Conservation (phyloP, 1,140 invertebrate species). For the Drosophila athabasca region DNA sequence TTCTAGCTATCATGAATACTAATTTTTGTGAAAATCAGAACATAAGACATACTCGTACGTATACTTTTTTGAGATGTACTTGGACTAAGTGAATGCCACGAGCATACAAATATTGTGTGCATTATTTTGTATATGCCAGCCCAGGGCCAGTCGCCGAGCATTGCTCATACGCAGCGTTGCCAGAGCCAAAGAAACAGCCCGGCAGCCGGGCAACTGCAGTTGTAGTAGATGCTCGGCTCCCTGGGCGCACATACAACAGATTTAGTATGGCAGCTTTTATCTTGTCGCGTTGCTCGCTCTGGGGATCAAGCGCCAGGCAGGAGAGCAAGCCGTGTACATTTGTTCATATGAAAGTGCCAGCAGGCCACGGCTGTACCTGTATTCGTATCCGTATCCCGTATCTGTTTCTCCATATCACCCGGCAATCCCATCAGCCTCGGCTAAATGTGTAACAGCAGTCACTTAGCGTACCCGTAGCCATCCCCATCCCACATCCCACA, state of each 20-base stretch:
- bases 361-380: conserved; percentile 11
- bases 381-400: conserved; percentile 22
- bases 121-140: conserved; percentile 69
- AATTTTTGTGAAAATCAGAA: conserved; percentile 52
- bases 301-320: conserved; percentile 58
- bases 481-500: conserved; percentile 18
- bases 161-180: conserved; percentile 72
- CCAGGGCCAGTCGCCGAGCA: conserved; percentile 23
- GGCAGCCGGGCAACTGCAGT: conserved; percentile 5
- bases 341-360: conserved; percentile 65
- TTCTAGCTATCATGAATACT: conserved; percentile 35
- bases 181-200: conserved; percentile 4
- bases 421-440: conserved; percentile 68
- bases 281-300: conserved; percentile 67
- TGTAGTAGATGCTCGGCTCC: conserved; percentile 31
- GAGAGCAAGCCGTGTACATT: conserved; percentile 57
- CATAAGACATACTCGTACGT: conserved; percentile 26
- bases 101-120: conserved; percentile 58
- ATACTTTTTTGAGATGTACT: conserved; percentile 26
- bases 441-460: conserved; percentile 76
- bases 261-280: conserved; percentile 73
- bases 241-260: conserved; percentile 73
- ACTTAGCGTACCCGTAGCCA: conserved; percentile 57
- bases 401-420: conserved; percentile 57
- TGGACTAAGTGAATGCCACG: conserved; percentile 69